Evolutionary conservation across 2,113 vertebrate genomes (phyloP).

Genomic region (Romanogobio albipinnatus): DNA sequence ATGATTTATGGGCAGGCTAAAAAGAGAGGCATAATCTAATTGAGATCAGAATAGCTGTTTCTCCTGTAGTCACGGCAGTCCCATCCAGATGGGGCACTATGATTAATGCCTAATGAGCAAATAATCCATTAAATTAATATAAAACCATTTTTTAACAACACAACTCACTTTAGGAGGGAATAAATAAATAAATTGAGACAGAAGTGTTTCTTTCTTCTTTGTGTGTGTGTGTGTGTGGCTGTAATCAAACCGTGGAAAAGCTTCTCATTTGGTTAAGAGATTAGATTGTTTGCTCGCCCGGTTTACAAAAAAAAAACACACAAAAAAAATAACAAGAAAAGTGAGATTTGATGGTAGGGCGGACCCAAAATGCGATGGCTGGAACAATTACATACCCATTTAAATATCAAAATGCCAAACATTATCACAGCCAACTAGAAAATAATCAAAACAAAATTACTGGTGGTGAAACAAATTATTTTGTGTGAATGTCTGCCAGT

Average conservation of each 20-base stretch:
- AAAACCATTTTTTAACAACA: constrained; percentile 88
- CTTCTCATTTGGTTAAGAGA: constrained; percentile 61
- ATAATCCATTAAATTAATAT: constrained; percentile 97
- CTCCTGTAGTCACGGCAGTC: constrained; percentile 83
- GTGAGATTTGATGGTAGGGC: constrained; percentile 39
- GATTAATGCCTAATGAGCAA: constrained; percentile 99
- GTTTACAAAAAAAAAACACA: constrained; percentile 37
- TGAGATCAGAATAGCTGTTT: constrained; percentile 98
- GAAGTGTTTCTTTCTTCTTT: constrained; percentile 60
- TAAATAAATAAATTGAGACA: constrained; percentile 70
- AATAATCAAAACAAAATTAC: constrained; percentile 42
- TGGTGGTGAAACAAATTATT: constrained; percentile 29
- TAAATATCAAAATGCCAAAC: constrained; percentile 41
- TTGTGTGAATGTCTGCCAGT: constrained; percentile 27
- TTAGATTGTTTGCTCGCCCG: constrained; percentile 59
- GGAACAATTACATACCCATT: constrained; percentile 47
- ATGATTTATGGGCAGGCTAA: constrained; percentile 98
- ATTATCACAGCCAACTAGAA: constrained; percentile 36
- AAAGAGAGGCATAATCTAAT: constrained; percentile 97
- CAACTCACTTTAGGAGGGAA: constrained; percentile 76
- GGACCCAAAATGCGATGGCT: constrained; percentile 25
- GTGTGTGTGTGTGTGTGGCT: constrained; percentile 31
- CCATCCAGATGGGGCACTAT: constrained; percentile 80
- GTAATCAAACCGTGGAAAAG: constrained; percentile 61
- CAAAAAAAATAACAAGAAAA: constrained; percentile 12